These are phyloP conservation scores for Aphaenogaster floridana DNA, from an alignment of 1,140 invertebrate genomes.

Conservation along the genomic window DNA sequence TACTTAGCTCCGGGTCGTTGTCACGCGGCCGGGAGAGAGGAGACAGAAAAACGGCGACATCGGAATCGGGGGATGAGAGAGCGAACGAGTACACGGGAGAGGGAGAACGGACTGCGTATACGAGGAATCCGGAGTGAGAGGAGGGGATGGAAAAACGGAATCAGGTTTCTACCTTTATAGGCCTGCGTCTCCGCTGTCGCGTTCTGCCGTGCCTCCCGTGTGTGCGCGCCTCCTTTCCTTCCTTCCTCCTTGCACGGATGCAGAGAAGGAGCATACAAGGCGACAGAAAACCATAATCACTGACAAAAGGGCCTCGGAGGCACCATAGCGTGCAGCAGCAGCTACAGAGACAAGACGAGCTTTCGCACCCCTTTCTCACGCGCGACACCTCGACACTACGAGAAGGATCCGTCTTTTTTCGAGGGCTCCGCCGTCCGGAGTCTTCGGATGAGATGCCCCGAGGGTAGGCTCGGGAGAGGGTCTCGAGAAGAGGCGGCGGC, in stretches of 20 bases:
- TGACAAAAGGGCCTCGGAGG: conserved; percentile 68
- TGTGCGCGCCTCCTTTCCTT: conserved; percentile 45
- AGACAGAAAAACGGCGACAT: conserved; percentile 51
- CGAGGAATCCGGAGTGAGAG: conserved; percentile 7
- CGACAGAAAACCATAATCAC: conserved; percentile 76
- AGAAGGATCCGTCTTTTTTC: conserved; percentile 62
- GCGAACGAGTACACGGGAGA: neutral
- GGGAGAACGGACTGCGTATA: conserved; percentile 1
- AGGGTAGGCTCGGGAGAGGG: conserved; percentile 19
- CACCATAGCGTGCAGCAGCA: conserved; percentile 65
- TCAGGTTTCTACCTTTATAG: conserved; percentile 67
- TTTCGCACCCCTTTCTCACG: conserved; percentile 78
- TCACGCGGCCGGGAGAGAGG: conserved; percentile 36
- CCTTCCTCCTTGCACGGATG: conserved; percentile 45
- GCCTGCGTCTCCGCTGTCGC: conserved; percentile 2
- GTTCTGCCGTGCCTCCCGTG: conserved; percentile 40
- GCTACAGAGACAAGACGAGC: conserved; percentile 66
- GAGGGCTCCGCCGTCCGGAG: conserved; percentile 36
- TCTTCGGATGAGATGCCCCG: conserved; percentile 52
- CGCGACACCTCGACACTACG: conserved; percentile 64
- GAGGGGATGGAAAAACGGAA: conserved; percentile 72
- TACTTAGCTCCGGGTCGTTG: conserved; percentile 61
- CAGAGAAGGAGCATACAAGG: conserved; percentile 39
- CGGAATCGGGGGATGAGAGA: conserved; percentile 25
- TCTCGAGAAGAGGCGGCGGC: conserved; percentile 38